Conservation (phyloP, 2,888 invertebrate species). For the Ernsta delagoae region DNA sequence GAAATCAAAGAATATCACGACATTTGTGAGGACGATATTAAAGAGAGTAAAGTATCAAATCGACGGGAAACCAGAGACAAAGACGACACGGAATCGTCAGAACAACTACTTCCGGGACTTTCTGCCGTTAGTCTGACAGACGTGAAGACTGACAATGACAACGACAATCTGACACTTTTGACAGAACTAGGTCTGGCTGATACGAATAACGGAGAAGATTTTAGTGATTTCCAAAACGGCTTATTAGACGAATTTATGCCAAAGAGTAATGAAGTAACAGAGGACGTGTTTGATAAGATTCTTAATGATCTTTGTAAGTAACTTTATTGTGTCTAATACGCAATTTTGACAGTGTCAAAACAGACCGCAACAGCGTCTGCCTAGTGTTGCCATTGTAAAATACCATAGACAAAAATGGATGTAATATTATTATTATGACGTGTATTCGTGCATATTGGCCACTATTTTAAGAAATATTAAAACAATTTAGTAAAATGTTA, state of each 20-base stretch:
- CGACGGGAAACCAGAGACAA: conserved; percentile 66
- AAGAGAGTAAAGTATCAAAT: conserved; percentile 66
- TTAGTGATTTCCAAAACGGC: conserved; percentile 78
- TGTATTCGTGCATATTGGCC: too few species aligned
- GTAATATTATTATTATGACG: too few species aligned
- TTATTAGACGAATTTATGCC: conserved; percentile 60
- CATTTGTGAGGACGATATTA: conserved; percentile 65
- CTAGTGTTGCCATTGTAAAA: too few species aligned
- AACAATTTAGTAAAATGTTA: too few species aligned
- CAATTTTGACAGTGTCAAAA: too few species aligned
- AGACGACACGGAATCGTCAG: conserved; percentile 63
- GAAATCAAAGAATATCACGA: conserved; percentile 80
- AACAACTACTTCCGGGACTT: conserved; percentile 69
- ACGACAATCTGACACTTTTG: conserved; percentile 70
- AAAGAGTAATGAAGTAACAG: conserved; percentile 55
- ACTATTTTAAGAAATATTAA: too few species aligned
- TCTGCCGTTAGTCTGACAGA: conserved; percentile 40
- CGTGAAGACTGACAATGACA: conserved; percentile 58
- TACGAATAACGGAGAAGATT: conserved; percentile 66
- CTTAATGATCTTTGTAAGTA: conserved; percentile 64
- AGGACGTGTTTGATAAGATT: conserved; percentile 74
- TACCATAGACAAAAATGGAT: too few species aligned
- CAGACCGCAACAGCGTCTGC: too few species aligned
- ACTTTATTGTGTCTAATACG: neutral
- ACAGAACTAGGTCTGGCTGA: conserved; percentile 85